These are phyloP conservation scores for Gadus macrocephalus DNA, from an alignment of 2,113 vertebrate species.

Conservation along the genomic window DNA sequence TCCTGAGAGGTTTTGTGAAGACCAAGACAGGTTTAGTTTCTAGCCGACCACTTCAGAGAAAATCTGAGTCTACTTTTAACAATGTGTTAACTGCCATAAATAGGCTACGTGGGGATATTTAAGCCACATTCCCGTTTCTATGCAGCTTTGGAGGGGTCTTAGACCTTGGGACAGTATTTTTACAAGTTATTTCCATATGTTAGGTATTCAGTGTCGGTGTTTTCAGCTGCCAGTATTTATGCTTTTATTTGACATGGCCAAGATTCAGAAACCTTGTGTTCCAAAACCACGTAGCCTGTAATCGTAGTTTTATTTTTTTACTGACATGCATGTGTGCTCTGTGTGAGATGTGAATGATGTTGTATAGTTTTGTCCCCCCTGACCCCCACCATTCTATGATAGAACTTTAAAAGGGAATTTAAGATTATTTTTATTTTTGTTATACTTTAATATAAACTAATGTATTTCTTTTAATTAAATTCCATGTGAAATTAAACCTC, in stretches of 20 bases:
- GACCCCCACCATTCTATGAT: slow-evolving; percentile 3
- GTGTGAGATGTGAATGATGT: slow-evolving; percentile 43
- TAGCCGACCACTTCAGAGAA: too few species aligned
- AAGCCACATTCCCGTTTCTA: too few species aligned
- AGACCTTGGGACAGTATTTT: too few species aligned
- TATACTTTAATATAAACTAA: slow-evolving; percentile 37
- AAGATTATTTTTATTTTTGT: slow-evolving; percentile 51
- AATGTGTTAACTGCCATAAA: too few species aligned
- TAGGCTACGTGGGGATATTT: too few species aligned
- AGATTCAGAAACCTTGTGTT: slow-evolving; percentile 2
- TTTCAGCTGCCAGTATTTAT: too few species aligned
- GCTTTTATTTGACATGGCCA: too few species aligned
- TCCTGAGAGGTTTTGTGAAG: too few species aligned
- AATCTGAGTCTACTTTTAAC: too few species aligned
- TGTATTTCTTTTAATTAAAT: slow-evolving; percentile 53
- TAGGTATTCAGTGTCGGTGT: slow-evolving; percentile 28
- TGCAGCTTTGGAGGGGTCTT: too few species aligned
- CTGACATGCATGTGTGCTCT: slow-evolving; percentile 26
- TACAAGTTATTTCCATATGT: not conserved
- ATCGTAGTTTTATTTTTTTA: slow-evolving; percentile 21
- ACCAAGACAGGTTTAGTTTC: too few species aligned
- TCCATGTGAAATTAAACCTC: slow-evolving; percentile 37
- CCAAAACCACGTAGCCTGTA: not conserved
- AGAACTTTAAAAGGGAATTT: slow-evolving; percentile 24
- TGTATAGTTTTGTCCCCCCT: slow-evolving; percentile 16